A percentile compares a stretch with the other conserved stretches of the same genome.
phyloP scores from a whole-genome alignment of 2,888 invertebrate species.

The Catocala sponsa region DNA sequence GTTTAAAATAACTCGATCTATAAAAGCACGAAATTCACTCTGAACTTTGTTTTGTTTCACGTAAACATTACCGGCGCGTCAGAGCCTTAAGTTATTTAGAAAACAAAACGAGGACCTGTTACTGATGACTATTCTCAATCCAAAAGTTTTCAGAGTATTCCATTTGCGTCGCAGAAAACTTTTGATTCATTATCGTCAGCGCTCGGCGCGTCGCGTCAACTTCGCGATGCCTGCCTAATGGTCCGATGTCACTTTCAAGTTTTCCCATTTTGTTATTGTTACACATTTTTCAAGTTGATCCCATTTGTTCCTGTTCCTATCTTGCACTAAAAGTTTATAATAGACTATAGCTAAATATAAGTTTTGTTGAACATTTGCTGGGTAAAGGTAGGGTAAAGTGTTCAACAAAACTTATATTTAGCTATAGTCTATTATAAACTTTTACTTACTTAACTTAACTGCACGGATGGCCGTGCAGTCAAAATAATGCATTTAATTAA shows the following conservation, averaged over 20 bases:
- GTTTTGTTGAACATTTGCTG: slow-evolving; percentile 37
- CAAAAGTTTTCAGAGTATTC: slow-evolving; percentile 52
- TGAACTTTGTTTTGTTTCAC: slow-evolving; percentile 9
- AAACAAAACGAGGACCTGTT: slow-evolving; percentile 39
- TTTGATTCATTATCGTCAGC: slow-evolving; percentile 70
- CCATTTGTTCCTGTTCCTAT: slow-evolving; percentile 70
- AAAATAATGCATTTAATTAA: too few species aligned
- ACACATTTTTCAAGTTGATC: slow-evolving; percentile 76
- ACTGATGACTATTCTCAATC: slow-evolving; percentile 49
- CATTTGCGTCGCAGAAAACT: slow-evolving; percentile 62
- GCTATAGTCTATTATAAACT: too few species aligned
- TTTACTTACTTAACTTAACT: too few species aligned
- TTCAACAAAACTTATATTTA: too few species aligned
- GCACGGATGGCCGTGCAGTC: too few species aligned
- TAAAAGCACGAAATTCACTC: background rate
- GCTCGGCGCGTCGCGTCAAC: slow-evolving; percentile 50
- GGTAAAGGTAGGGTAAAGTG: too few species aligned
- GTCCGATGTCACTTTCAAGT: slow-evolving; percentile 75
- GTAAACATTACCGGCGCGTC: slow-evolving; percentile 9
- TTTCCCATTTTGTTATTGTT: slow-evolving; percentile 77
- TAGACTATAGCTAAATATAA: slow-evolving; percentile 52
- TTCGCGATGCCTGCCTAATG: slow-evolving; percentile 68
- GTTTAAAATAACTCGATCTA: too few species aligned
- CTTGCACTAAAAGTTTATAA: slow-evolving; percentile 65
- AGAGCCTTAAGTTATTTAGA: slow-evolving; percentile 23